These are phyloP conservation scores for human (Homo sapiens) DNA, from an alignment of 2,113 vertebrate genomes.

Conservation along the genomic window DNA sequence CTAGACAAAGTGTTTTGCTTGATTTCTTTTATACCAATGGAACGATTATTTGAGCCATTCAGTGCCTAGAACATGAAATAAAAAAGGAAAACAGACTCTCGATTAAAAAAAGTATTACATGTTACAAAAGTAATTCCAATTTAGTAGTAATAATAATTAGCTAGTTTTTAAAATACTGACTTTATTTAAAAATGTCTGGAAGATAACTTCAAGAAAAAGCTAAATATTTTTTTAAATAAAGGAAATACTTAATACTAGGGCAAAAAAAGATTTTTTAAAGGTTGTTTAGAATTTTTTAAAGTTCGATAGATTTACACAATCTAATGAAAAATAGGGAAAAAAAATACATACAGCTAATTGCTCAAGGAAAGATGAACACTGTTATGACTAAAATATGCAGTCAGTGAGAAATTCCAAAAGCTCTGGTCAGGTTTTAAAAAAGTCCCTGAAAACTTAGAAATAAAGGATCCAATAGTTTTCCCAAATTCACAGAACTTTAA, in stretches of 20 bases:
- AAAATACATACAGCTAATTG: background rate
- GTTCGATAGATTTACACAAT: background rate
- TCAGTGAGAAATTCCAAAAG: background rate
- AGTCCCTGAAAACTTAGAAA: constrained; percentile 64
- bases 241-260: background rate
- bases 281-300: background rate
- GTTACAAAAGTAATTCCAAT: constrained; percentile 36
- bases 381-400: background rate
- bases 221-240: background rate
- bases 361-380: background rate
- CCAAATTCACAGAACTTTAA: constrained; percentile 60
- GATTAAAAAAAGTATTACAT: background rate
- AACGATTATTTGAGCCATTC: background rate
- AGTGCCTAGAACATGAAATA: constrained; percentile 10
- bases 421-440: background rate
- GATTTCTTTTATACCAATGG: background rate
- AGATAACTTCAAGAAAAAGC: background rate
- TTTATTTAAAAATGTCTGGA: background rate
- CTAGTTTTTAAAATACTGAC: background rate
- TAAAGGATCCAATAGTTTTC: constrained; percentile 74
- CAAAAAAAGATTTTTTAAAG: background rate
- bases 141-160: constrained; percentile 31
- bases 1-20: background rate
- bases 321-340: background rate
- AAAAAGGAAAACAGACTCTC: background rate